Evolutionary conservation across 2,797 vertebrate genomes (phyloP), one percentile per base, ranked within the genome.

Genomic region (Tinamus major): DNA sequence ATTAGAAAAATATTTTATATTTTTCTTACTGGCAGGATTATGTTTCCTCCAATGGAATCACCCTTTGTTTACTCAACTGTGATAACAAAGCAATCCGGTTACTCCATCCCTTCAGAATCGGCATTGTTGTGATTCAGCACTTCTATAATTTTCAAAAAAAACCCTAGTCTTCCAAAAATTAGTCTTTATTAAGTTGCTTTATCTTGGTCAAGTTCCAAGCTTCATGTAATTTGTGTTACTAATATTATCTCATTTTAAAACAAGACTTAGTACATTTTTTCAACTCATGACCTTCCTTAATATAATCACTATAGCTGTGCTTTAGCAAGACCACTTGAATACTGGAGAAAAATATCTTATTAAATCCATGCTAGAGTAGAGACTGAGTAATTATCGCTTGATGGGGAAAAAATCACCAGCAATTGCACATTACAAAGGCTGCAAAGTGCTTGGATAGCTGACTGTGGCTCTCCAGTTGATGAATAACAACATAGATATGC

Each of bases 181-280:
- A 48, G 6, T 67, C 51, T 53, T 89, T 78, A 80, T 92, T 64
- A 88, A 82, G 59, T 29, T 82, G 35, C 31, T 88, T 71, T 84
- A 26, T 69, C 67, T 76, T 87, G 85, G 53, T 89, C 71, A 81
- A 74, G 88, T 88, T 92, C 70, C 94, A 81, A 91, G 35, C 29
- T 69, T 72, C 46, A 7, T n/a, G 35, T 51, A 63, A 90, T 63
- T 78, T 83, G 44, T 70, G 53, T 86, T 88, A 68, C 81, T 95
- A 95, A 88, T 82, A 92, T 82, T 85, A 82, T 62, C 67, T 89
- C 61, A 79, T 88, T 92, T 88, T 70, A 86, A 88, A 92, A 88
- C 69, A 92, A 79, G 67, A 10, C 48, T 91, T 92, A 63, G 56
- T 77, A 48, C 61, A 11, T 84, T 93, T 96, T 94, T 95, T 88